phyloP scores from a whole-genome alignment of 30 jellyfish, hydroid and myxozoan species.

The Aurelia sp. region DNA sequence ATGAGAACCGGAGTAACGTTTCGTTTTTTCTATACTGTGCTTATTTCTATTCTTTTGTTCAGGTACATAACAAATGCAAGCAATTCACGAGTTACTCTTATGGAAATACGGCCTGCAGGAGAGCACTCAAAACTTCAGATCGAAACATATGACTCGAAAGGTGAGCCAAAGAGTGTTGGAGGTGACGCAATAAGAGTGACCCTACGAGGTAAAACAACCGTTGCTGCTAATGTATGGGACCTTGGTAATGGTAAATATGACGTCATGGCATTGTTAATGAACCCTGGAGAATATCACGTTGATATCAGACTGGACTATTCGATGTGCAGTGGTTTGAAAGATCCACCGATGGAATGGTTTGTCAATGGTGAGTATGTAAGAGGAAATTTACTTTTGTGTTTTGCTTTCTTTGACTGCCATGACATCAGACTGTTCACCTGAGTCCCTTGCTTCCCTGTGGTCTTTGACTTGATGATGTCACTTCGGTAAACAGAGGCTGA shows the following conservation, averaged over 20 bases:
- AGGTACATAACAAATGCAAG: conserved; percentile 79
- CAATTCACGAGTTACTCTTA: conserved; percentile 44
- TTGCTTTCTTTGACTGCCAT: no score
- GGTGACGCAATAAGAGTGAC: conserved; percentile 93
- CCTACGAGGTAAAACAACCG: conserved; percentile 70
- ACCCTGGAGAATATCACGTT: conserved; percentile 84
- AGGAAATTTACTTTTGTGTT: no score
- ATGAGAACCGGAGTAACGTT: no score
- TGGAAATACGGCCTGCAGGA: conserved; percentile 75
- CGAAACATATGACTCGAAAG: conserved; percentile 62
- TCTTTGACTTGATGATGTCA: no score
- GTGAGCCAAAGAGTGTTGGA: conserved; percentile 75
- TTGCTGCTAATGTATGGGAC: conserved; percentile 90
- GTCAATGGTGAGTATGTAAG: conserved; percentile 64
- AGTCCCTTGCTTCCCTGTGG: no score
- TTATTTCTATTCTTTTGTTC: neutral
- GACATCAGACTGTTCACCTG: no score
- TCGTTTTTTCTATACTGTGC: no score
- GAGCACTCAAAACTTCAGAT: conserved; percentile 77
- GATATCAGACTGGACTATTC: conserved; percentile 81
- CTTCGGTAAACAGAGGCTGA: no score
- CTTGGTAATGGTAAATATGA: conserved; percentile 87
- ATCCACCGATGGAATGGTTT: conserved; percentile 97
- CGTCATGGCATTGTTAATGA: conserved; percentile 76
- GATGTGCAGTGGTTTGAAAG: conserved; percentile 87